A percentile compares a stretch with the other conserved stretches of the same genome.
Evolutionary conservation across 2,113 vertebrate species (phyloP).

Genomic region (Symphodus melops): DNA sequence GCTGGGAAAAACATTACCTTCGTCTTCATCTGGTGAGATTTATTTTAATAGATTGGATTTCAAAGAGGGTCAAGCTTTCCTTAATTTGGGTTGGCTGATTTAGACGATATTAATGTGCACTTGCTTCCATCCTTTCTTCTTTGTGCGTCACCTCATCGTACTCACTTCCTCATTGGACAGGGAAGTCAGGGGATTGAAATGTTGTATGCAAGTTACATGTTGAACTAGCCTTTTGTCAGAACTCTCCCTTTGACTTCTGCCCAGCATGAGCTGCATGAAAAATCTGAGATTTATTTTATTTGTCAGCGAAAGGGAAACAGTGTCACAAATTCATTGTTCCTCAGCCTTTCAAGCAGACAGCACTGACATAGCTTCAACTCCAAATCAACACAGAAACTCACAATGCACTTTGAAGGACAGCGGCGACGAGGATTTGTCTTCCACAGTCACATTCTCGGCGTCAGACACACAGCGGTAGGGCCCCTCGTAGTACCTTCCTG

Average conservation of each 20-base stretch:
- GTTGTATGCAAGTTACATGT: constrained; percentile 5
- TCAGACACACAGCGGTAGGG: constrained; percentile 77
- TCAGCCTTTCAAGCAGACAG: constrained; percentile 1
- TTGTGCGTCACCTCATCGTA: background rate
- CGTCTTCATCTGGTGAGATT: background rate
- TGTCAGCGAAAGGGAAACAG: constrained; percentile 7
- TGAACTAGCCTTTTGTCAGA: background rate
- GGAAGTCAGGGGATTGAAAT: background rate
- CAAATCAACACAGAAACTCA: constrained; percentile 69
- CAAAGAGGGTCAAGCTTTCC: background rate
- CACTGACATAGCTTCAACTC: background rate
- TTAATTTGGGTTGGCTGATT: background rate
- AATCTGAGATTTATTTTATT: constrained; percentile 8
- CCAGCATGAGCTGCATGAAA: background rate
- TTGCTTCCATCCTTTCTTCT: background rate
- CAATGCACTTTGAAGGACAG: constrained; percentile 78
- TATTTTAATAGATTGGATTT: background rate
- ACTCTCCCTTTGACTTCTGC: constrained; percentile 8
- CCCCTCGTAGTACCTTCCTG: constrained; percentile 51
- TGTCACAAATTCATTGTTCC: constrained; percentile 30
- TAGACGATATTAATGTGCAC: background rate
- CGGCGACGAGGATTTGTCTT: constrained; percentile 64
- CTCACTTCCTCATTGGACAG: background rate
- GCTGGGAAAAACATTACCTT: background rate
- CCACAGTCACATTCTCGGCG: constrained; percentile 40